A percentile compares a stretch with the other conserved stretches of the same genome.
Evolutionary conservation across 2,113 vertebrate species (phyloP).

Genomic region (Caranx melampygus): DNA sequence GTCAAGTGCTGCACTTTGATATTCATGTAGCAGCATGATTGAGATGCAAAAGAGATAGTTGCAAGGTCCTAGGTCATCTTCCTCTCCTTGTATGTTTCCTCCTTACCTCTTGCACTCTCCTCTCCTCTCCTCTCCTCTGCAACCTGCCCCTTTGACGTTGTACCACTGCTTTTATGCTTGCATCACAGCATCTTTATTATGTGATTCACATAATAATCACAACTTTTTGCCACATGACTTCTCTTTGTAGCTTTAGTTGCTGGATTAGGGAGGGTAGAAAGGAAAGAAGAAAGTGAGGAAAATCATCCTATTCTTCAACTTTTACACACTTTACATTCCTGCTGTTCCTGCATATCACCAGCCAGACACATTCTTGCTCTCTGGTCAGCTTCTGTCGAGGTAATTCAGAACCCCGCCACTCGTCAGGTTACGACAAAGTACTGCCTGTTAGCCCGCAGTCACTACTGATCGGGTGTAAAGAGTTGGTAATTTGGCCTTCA

Average conservation of each 20-base stretch:
- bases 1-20: conserved; percentile 72
- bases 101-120: conserved; percentile 21
- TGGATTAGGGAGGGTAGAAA: background rate
- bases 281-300: background rate
- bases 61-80: conserved; percentile 68
- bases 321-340: background rate
- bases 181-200: background rate
- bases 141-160: conserved; percentile 2
- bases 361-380: background rate
- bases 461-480: conserved; percentile 19
- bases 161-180: conserved; percentile 17
- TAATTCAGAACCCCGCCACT: conserved; percentile 10
- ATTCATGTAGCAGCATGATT: conserved; percentile 67
- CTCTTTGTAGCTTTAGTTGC: conserved; percentile 2
- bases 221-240: conserved; percentile 10
- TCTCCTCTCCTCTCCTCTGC: background rate
- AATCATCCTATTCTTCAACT: background rate
- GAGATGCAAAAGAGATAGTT: conserved; percentile 67
- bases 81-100: conserved; percentile 33
- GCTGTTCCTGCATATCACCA: background rate
- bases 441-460: conserved; percentile 9
- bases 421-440: conserved; percentile 8
- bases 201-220: conserved; percentile 20
- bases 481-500: conserved; percentile 44
- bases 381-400: background rate